Evolutionary conservation across 2,113 vertebrate species (phyloP).

Genomic region (Epinephelus fuscoguttatus): DNA sequence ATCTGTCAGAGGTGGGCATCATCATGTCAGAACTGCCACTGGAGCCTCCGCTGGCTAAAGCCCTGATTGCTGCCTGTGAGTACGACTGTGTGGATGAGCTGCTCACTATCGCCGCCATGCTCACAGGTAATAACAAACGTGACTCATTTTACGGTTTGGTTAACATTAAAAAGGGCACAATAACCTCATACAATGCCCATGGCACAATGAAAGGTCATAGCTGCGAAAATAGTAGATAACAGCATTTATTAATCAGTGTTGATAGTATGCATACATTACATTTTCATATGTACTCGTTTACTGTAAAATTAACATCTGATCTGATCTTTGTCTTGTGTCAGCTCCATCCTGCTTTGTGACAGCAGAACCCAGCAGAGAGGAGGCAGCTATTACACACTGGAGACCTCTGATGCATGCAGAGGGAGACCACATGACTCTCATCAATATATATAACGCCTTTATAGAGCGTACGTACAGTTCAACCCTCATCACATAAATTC

Average conservation of each 20-base stretch:
- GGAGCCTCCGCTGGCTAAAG: slow-evolving; percentile 91
- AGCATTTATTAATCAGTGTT: not conserved
- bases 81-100: slow-evolving; percentile 95
- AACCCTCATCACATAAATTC: not conserved
- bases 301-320: not conserved
- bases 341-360: slow-evolving; percentile 87
- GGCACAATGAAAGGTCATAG: not conserved
- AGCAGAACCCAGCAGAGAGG: slow-evolving; percentile 81
- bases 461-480: slow-evolving; percentile 85
- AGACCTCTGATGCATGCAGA: slow-evolving; percentile 89
- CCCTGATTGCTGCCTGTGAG: slow-evolving; percentile 92
- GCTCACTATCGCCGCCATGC: slow-evolving; percentile 93
- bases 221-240: not conserved
- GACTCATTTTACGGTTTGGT: not conserved
- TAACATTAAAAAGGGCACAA: not conserved
- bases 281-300: not conserved
- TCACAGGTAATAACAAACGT: slow-evolving; percentile 86
- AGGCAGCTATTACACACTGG: slow-evolving; percentile 84
- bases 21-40: slow-evolving; percentile 96
- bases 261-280: not conserved
- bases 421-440: slow-evolving; percentile 92
- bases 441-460: slow-evolving; percentile 92
- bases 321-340: slow-evolving; percentile 47
- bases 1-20: slow-evolving; percentile 95
- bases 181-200: not conserved